Evolutionary conservation across 2,888 invertebrate species (phyloP), one percentile per base, ranked within the genome.

Genomic region (Eilema caniola): DNA sequence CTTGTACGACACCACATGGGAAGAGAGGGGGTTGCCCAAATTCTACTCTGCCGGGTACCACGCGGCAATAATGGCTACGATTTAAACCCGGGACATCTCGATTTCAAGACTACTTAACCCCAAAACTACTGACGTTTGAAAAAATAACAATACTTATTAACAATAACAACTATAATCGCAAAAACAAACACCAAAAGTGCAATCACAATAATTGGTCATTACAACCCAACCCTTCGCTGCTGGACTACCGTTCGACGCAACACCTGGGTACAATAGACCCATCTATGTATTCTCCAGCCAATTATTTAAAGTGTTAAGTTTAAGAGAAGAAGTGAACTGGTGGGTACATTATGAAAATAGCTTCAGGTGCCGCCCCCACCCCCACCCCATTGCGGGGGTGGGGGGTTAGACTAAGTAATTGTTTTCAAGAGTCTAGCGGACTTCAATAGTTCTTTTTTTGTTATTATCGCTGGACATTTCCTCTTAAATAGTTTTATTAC

Each of bases 251-350:
- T 24, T 62, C 11, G 66, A 66, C 75, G 60, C 37, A 75, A 57
- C 83, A 82, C 81, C 82, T 82, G 83, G 73, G 83, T 72, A 76
- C 83, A 71, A 72, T 65, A 67, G 75, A 77, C 77, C 79, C 72
- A 68, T 70, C 72, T 61, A 62, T 31, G 28, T 57, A 62, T 41
- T 33, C 56, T 60, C 65, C 80, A 62, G 85, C 83, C 91, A 91
- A 92, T 92, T 91, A 92, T 92, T 92, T 92, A 90, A 91, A 92
- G 92, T 92, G 90, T 91, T 89, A 92, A 93, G 88, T 92, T 92
- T 90, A 87, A 83, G 78, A 79, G 82, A 85, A 84, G 82, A 85
- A 86, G 82, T 82, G 83, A 83, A 81, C 83, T 80, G 85, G 71
- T 74, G 73, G 76, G 90, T 92, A 92, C 93, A 93, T 93, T 93